Percentiles rank a stretch among this genome's conserved stretches.
These are phyloP conservation scores for Iguana delicatissima DNA, from an alignment of 2,797 vertebrate genomes.

Conservation along the genomic window DNA sequence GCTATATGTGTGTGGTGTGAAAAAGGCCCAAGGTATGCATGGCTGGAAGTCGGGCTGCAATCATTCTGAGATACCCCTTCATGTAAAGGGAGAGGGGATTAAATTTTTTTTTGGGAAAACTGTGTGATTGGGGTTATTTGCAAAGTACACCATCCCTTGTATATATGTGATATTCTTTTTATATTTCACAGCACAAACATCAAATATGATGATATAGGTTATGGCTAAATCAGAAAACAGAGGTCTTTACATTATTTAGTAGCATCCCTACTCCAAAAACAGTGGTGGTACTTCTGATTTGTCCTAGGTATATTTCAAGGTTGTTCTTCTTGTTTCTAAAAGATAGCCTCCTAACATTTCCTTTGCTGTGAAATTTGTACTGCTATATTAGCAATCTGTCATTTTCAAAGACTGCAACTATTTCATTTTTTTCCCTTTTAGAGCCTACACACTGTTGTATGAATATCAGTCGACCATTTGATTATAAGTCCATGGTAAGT, in stretches of 20 bases:
- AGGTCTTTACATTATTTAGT: neutral
- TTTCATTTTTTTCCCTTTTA: constrained; percentile 47
- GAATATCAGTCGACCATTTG: neutral
- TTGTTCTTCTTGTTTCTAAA: constrained; percentile 25
- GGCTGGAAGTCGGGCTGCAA: neutral
- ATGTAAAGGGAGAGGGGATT: neutral
- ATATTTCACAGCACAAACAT: neutral
- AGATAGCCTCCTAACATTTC: neutral
- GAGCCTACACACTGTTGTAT: constrained; percentile 46
- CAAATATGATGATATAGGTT: neutral
- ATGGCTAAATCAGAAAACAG: neutral
- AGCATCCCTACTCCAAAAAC: neutral
- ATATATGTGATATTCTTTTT: neutral
- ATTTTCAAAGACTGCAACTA: neutral
- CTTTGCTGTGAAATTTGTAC: neutral
- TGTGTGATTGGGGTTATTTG: neutral
- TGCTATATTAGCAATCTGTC: neutral
- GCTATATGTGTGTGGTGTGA: too few relatives aligned
- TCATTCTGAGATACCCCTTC: neutral
- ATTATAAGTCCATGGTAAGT: constrained; percentile 52
- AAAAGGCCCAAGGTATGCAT: too few relatives aligned
- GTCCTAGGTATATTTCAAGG: neutral
- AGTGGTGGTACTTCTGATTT: neutral
- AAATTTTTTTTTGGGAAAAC: neutral
- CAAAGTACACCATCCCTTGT: neutral